Evolutionary conservation across 2,113 vertebrate species (phyloP).

Genomic region (Aix galericulata): DNA sequence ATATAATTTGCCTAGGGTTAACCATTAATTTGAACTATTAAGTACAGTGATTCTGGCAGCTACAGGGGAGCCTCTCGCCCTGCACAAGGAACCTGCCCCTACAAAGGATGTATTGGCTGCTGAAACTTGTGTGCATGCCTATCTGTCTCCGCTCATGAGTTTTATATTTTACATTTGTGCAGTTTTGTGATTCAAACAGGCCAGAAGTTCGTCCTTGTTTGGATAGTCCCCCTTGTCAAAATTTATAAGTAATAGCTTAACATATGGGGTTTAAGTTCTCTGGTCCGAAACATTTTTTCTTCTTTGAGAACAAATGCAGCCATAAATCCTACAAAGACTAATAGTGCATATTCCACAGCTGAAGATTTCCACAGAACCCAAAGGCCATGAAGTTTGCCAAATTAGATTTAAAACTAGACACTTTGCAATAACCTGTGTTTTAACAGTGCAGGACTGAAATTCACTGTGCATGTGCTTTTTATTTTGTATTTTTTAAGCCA

Average conservation of each 20-base stretch:
- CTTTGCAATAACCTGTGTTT: background rate
- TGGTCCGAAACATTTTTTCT: background rate
- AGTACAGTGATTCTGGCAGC: background rate
- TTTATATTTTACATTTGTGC: background rate
- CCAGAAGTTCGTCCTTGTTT: background rate
- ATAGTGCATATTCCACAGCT: background rate
- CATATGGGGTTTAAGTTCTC: background rate
- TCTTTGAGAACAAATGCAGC: background rate
- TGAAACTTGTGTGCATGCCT: background rate
- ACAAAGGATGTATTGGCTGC: too few relatives aligned
- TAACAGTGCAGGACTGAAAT: background rate
- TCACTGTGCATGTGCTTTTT: background rate
- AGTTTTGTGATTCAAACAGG: background rate
- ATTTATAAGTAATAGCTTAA: background rate
- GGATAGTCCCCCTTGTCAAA: background rate
- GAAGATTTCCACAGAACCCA: slow-evolving; percentile 14
- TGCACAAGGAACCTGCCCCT: background rate
- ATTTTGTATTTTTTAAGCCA: background rate
- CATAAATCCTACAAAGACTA: background rate
- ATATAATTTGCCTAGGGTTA: background rate
- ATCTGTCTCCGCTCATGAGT: background rate
- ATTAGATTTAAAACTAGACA: background rate
- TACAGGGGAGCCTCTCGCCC: background rate
- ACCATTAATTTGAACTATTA: background rate
- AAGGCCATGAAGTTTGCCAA: background rate